A percentile compares a stretch with the other conserved stretches of the same genome.
phyloP scores from a whole-genome alignment of 2,113 vertebrate species.

The Caranx ignobilis region DNA sequence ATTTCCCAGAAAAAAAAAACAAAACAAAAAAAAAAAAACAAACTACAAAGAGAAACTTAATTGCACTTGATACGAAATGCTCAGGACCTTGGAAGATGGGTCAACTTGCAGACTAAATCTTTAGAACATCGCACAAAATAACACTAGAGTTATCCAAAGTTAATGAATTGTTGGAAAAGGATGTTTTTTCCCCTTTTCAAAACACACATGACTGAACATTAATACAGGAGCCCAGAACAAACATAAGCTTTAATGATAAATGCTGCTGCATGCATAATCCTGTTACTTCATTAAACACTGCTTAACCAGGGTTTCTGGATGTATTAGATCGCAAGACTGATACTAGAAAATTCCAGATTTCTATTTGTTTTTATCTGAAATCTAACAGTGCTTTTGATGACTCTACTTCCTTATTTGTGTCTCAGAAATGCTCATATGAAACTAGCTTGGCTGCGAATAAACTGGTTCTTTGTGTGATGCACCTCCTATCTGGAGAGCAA shows the following conservation, averaged over 20 bases:
- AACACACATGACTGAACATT: slow-evolving; percentile 45
- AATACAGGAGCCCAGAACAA: slow-evolving; percentile 45
- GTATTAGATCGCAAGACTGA: slow-evolving; percentile 59
- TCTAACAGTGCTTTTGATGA: slow-evolving; percentile 19
- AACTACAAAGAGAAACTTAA: slow-evolving; percentile 38
- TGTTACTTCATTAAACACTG: slow-evolving; percentile 65
- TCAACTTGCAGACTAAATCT: slow-evolving; percentile 27
- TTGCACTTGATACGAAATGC: slow-evolving; percentile 60
- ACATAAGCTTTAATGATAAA: slow-evolving; percentile 52
- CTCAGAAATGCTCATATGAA: slow-evolving; percentile 25
- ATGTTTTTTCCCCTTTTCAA: slow-evolving; percentile 38
- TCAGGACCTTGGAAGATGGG: slow-evolving; percentile 7
- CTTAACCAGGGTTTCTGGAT: slow-evolving; percentile 56
- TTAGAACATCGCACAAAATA: slow-evolving; percentile 35
- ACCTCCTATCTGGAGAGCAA: slow-evolving; percentile 45
- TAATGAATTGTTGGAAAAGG: slow-evolving; percentile 49
- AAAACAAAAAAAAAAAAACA: slow-evolving; percentile 1
- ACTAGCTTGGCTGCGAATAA: slow-evolving; percentile 29
- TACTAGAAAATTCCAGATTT: slow-evolving; percentile 41
- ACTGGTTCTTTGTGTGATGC: slow-evolving; percentile 58
- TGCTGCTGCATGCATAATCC: slow-evolving; percentile 40
- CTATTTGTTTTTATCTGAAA: slow-evolving; percentile 50
- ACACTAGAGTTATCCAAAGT: slow-evolving; percentile 39
- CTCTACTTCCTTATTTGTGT: slow-evolving; percentile 35
- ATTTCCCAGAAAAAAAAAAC: slow-evolving; percentile 14